Conservation (phyloP, 2,113 vertebrate species). For the Megaleporinus macrocephalus region DNA sequence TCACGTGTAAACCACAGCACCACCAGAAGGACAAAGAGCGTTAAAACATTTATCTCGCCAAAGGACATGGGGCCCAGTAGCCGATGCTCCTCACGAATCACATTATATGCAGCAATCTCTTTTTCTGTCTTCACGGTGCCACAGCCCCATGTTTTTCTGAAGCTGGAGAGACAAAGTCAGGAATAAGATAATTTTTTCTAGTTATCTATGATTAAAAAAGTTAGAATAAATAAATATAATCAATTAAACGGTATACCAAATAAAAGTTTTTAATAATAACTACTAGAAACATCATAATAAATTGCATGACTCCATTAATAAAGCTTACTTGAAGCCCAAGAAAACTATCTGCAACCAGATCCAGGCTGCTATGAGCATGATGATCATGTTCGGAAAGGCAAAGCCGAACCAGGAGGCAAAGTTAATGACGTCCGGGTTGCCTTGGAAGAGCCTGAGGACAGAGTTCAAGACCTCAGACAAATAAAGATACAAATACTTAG, state of each 20-base stretch:
- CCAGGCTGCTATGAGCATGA: slow-evolving; percentile 89
- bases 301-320: not conserved
- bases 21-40: slow-evolving; percentile 85
- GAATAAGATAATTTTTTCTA: too few species aligned
- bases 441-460: slow-evolving; percentile 84
- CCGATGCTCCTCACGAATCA: slow-evolving; percentile 81
- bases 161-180: slow-evolving; percentile 67
- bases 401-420: slow-evolving; percentile 96
- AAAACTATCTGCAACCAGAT: slow-evolving; percentile 88
- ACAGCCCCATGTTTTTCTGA: slow-evolving; percentile 82
- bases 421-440: slow-evolving; percentile 86
- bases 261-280: too few species aligned
- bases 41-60: slow-evolving; percentile 84
- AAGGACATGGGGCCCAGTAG: slow-evolving; percentile 85
- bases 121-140: slow-evolving; percentile 67
- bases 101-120: slow-evolving; percentile 74
- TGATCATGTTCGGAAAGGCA: slow-evolving; percentile 91
- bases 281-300: not conserved
- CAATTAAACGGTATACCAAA: too few species aligned
- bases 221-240: too few species aligned
- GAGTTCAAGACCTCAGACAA: slow-evolving; percentile 7
- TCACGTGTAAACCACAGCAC: slow-evolving; percentile 92
- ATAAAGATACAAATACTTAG: not conserved
- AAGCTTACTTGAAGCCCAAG: slow-evolving; percentile 86
- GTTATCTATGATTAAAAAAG: too few species aligned